Conservation (phyloP, 2,888 invertebrate genomes). For the Norana najaformis region DNA sequence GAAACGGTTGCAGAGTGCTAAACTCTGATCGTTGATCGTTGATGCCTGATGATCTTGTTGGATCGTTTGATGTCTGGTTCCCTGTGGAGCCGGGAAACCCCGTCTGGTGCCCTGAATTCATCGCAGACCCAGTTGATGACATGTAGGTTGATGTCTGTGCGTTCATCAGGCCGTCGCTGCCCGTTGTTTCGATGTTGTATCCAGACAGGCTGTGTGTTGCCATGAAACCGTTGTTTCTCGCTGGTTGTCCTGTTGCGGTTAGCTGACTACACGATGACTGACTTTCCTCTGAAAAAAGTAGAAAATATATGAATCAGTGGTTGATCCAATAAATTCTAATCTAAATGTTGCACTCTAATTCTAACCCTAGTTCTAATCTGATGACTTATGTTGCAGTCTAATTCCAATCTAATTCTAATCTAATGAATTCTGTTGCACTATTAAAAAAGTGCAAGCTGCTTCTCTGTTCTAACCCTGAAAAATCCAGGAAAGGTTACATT, state of each 20-base stretch:
- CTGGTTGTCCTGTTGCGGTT: not conserved
- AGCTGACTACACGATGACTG: slow-evolving; percentile 8
- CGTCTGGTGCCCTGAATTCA: not conserved
- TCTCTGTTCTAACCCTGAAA: too few species aligned
- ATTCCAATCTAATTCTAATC: too few species aligned
- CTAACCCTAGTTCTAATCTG: too few species aligned
- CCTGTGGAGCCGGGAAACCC: not conserved
- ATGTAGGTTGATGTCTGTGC: too few species aligned
- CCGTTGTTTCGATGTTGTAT: not conserved
- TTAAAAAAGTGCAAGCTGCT: too few species aligned
- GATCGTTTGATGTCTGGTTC: not conserved
- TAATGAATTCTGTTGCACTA: too few species aligned
- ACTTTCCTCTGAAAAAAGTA: not conserved
- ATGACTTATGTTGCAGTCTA: too few species aligned
- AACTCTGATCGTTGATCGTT: not conserved
- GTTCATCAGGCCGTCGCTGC: not conserved
- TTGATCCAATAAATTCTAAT: too few species aligned
- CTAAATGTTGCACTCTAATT: too few species aligned
- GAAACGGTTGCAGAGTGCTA: not conserved
- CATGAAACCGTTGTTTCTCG: not conserved
- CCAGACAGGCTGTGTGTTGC: not conserved
- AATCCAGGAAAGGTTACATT: too few species aligned
- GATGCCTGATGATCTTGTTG: not conserved
- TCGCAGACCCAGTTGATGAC: not conserved
- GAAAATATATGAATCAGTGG: not conserved